Evolutionary conservation across 2,797 vertebrate species (phyloP).

Genomic region (Pangasius macronema): DNA sequence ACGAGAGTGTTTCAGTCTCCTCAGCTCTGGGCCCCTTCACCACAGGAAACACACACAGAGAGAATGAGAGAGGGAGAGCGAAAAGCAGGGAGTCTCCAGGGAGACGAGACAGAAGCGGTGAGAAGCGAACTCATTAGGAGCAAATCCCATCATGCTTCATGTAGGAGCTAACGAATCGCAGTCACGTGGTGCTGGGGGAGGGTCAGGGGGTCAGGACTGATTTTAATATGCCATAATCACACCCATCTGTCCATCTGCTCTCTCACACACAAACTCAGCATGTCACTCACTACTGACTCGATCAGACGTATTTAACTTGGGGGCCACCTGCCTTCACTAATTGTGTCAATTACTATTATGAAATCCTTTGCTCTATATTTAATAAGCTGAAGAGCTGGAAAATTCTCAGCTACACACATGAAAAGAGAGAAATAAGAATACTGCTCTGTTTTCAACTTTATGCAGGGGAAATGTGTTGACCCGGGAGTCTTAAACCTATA

Average conservation of each 20-base stretch:
- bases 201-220: slow-evolving; percentile 47
- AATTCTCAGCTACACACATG: neutral
- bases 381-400: neutral
- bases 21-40: slow-evolving; percentile 22
- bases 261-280: neutral
- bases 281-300: neutral
- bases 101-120: slow-evolving; percentile 45
- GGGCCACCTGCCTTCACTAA: neutral
- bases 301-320: neutral
- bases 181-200: slow-evolving; percentile 36
- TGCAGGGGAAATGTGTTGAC: neutral
- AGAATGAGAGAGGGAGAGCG: slow-evolving; percentile 2
- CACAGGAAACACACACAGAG: slow-evolving; percentile 17
- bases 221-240: slow-evolving; percentile 40
- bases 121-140: slow-evolving; percentile 50
- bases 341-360: neutral
- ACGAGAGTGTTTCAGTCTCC: slow-evolving; percentile 24
- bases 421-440: slow-evolving; percentile 1
- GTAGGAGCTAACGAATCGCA: slow-evolving; percentile 24
- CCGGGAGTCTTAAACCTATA: slow-evolving; percentile 8
- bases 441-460: neutral
- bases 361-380: neutral
- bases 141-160: slow-evolving; percentile 46
- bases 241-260: slow-evolving; percentile 27
- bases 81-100: slow-evolving; percentile 46